Percentiles rank a stretch among this genome's conserved stretches.
These are phyloP conservation scores for Metridium senile DNA, from an alignment of 92 coral and sea anemone genomes.

Conservation along the genomic window DNA sequence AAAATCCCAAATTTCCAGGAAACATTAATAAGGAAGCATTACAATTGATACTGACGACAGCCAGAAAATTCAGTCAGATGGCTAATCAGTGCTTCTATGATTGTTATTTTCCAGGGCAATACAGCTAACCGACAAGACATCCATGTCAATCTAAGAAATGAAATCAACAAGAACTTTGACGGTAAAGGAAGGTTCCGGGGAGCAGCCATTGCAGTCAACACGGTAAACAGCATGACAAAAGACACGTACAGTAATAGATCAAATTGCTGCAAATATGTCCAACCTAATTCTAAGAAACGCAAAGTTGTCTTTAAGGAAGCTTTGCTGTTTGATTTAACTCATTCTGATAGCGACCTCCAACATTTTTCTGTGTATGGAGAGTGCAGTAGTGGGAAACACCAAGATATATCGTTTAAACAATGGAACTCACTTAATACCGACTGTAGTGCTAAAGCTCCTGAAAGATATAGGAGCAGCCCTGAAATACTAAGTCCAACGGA, in stretches of 20 bases:
- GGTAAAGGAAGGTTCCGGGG: conserved; percentile 75
- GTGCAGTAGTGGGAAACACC: conserved; percentile 32
- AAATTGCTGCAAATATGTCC: conserved; percentile 41
- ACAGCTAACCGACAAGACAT: conserved; percentile 87
- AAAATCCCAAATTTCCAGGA: too few relatives aligned
- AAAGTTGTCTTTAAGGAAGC: conserved; percentile 37
- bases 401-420: conserved; percentile 26
- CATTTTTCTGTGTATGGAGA: conserved; percentile 34
- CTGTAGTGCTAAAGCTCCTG: conserved; percentile 42
- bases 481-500: conserved; percentile 72
- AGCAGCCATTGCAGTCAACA: conserved; percentile 84
- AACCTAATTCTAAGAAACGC: conserved; percentile 22
- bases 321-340: conserved; percentile 30
- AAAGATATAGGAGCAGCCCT: conserved; percentile 75
- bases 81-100: too few relatives aligned
- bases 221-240: conserved; percentile 86
- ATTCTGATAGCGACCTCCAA: conserved; percentile 35
- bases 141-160: conserved; percentile 81
- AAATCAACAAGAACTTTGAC: conserved; percentile 90
- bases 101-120: conserved; percentile 87
- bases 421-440: conserved; percentile 21
- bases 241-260: conserved; percentile 36
- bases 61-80: too few relatives aligned
- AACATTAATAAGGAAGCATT: too few relatives aligned
- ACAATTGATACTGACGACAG: too few relatives aligned